Evolutionary conservation across 2,113 vertebrate species (phyloP), one percentile per base, ranked within the genome.

Genomic region (Catagonus wagneri): DNA sequence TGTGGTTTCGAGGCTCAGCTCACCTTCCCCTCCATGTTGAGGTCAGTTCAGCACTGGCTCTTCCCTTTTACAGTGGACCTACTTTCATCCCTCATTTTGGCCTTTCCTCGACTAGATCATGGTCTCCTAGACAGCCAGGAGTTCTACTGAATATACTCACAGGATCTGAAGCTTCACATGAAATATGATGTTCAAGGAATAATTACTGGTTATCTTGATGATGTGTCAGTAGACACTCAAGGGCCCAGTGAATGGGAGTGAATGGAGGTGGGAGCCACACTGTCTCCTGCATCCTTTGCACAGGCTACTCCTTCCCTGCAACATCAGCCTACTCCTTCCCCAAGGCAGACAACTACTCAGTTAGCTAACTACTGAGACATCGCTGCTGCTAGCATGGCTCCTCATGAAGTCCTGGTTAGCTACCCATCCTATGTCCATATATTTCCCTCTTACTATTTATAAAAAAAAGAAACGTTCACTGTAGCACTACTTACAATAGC

Each of bases 191-290:
- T 44, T 86, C 32, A 76, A 69, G 44, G 32, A 75, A 54, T 80
- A 78, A 65, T 50, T 52, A 13, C n/a, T 22, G 76, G 27, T 44
- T 72, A 72, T 74, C 25, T 60, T 44, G 58, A 39, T n/a, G 44
- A 69, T 27, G 11, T n/a, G 2, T 39, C 58, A 52, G 50, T 63
- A 72, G 60, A 78, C 50, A 89, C 25, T 72, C 56, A 25, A n/a
- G 22, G 60, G 25, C 19, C 56, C 76, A 50, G 9, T 44, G 69
- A n/a, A 61, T 10, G 20, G 7, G 60, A 27, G 54, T 75, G 34
- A 23, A 29, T 1, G 32, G 39, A 52, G 16, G 34, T 0, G 0
- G 25, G 39, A 0, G 0, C 14, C 79, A 63, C 14, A 2, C 1
- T 63, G 29, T 87, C 44, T 65, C 86, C 39, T 78, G 39, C 39